Evolutionary conservation across 2,888 invertebrate genomes (phyloP).

Genomic region (Plagiodera versicolora): DNA sequence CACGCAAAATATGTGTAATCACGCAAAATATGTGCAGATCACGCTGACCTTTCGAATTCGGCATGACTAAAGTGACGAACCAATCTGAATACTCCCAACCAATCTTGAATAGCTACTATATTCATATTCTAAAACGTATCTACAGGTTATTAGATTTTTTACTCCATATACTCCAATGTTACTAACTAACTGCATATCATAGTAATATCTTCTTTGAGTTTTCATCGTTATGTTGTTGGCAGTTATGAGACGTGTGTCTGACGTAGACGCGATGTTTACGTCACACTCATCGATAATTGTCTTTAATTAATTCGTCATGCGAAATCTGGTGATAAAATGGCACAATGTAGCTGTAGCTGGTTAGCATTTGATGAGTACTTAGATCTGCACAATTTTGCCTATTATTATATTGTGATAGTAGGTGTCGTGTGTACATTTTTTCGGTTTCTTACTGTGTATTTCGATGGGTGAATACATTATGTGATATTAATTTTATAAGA

Average conservation of each 20-base stretch:
- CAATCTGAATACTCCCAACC: constrained; percentile 3
- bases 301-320: constrained; percentile 27
- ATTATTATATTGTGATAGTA: constrained; percentile 27
- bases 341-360: constrained; percentile 38
- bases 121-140: not conserved
- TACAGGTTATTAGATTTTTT: not conserved
- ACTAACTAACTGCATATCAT: not conserved
- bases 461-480: constrained; percentile 20
- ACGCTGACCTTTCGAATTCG: no score
- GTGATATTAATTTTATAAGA: constrained; percentile 29
- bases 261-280: not conserved
- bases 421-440: constrained; percentile 13
- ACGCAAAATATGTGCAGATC: no score
- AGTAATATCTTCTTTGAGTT: not conserved
- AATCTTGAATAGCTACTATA: not conserved
- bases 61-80: no score
- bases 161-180: not conserved
- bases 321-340: constrained; percentile 36
- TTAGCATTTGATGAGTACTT: constrained; percentile 22
- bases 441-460: not conserved
- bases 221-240: not conserved
- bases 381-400: constrained; percentile 26
- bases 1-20: no score
- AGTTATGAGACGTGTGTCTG: not conserved
- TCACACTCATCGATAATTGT: not conserved